Evolutionary conservation across 2,113 vertebrate genomes (phyloP).

Genomic region (Cynocephalus volans): DNA sequence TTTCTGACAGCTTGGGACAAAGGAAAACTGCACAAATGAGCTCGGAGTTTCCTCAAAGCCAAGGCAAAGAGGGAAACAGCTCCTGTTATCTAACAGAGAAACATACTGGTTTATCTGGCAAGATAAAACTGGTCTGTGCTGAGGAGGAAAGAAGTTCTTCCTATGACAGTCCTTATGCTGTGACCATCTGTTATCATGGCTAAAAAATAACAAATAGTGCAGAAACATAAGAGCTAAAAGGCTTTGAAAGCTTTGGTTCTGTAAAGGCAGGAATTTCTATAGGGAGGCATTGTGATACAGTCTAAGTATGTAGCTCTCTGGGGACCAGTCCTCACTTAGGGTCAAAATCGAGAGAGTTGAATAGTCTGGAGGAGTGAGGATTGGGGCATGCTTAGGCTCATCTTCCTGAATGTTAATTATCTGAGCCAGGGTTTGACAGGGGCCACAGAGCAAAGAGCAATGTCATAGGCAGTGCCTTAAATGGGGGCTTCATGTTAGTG

Average conservation of each 20-base stretch:
- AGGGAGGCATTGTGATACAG: too few relatives aligned
- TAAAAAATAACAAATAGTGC: background rate
- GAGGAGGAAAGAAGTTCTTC: background rate
- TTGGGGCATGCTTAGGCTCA: accelerated
- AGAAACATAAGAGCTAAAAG: background rate
- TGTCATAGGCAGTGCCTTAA: background rate
- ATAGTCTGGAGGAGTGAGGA: background rate
- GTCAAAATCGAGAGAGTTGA: background rate
- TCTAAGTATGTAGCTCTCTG: background rate
- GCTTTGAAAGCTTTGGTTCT: background rate
- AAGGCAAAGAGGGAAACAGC: background rate
- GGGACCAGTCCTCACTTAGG: background rate
- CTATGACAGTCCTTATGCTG: background rate
- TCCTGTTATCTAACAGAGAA: background rate
- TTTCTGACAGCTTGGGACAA: background rate
- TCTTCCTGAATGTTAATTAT: background rate
- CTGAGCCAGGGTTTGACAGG: background rate
- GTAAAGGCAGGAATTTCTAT: background rate
- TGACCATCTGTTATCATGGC: background rate
- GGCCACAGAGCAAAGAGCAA: accelerated
- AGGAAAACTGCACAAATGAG: background rate
- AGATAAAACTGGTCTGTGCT: background rate
- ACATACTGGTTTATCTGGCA: background rate
- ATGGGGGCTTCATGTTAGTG: background rate
- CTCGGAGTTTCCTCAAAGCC: background rate